Base-by-base conservation (phyloP, 2,888 invertebrate species). In the Gibbula magus region DNA sequence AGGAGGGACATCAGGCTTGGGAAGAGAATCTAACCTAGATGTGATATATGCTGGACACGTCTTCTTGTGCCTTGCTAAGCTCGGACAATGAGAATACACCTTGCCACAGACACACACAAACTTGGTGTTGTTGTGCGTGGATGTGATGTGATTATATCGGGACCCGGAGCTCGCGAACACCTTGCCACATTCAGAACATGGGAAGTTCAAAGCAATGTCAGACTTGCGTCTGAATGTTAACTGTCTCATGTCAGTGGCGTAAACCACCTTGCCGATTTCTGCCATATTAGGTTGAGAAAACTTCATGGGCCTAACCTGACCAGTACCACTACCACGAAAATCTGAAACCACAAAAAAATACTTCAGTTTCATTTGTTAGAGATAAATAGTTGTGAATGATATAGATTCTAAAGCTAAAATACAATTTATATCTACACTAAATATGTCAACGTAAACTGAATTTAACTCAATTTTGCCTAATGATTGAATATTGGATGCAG, bases 321-420 rank as follows among this genome's bases (percentile, higher is more conserved):
- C 45, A 45, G 45, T 10, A 45, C 45, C 45, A 70, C 18, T 35
- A 39, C 25, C 70, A 39, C 35, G 25, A 70, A 32, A 32, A 70
- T n/a, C 70, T 70, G 70, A 70, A 70, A 70, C 16, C 39, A 70
- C 35, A 35, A 70, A 70, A 70, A 70, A 70, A 70, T 35, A 70
- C 16, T 29, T 61, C 61, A 29, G 61, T 61, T 45, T 45, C 45
- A 45, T 45, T 45, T 45, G 10, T 45, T 10, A 45, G 45, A 45
- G 5, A 45, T 45, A 45, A 45, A 45, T 35, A 35, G 35, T 1
- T 45, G 45, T 10, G 4, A 45, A 10, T 45, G 45, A 45, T 10
- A 45, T 45, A 1, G 1, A 45, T 45, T 45, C 13, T 4, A 45
- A 45, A 10, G n/a, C n/a, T n/a, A 8, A 45, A 4, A 35, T 35